A percentile compares a stretch with the other conserved stretches of the same genome.
Conservation (phyloP, 2,797 vertebrate species). For the Eulemur albifrons region DNA sequence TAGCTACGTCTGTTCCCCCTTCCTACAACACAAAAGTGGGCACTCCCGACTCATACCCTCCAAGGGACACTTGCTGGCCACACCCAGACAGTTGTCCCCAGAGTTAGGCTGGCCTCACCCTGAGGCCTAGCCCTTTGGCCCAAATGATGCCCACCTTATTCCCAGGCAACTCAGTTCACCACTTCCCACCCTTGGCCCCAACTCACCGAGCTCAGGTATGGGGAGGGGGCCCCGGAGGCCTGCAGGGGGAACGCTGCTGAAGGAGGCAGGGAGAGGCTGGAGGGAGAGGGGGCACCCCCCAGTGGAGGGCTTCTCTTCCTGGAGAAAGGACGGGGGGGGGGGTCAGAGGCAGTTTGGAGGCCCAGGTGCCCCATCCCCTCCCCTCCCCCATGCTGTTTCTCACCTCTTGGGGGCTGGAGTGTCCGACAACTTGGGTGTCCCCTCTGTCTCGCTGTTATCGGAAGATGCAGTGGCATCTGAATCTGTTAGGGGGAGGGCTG, state of each 20-base stretch:
- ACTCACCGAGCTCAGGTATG: slow-evolving; percentile 83
- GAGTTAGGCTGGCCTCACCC: background rate
- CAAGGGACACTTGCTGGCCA: slow-evolving; percentile 10
- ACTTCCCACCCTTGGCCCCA: slow-evolving; percentile 15
- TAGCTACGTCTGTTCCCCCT: slow-evolving; percentile 16
- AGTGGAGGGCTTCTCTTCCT: slow-evolving; percentile 83
- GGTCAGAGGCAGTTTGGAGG: slow-evolving; percentile 33
- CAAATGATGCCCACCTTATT: background rate
- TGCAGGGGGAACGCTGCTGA: slow-evolving; percentile 81
- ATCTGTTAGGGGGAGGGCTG: slow-evolving; percentile 81
- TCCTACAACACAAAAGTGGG: slow-evolving; percentile 11
- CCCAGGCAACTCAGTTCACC: background rate
- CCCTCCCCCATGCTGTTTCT: slow-evolving; percentile 48
- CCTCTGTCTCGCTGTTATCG: slow-evolving; percentile 93
- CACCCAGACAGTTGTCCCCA: background rate
- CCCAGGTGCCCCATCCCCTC: background rate
- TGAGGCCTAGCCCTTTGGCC: slow-evolving; percentile 10
- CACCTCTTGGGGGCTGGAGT: slow-evolving; percentile 91
- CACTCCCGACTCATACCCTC: slow-evolving; percentile 45
- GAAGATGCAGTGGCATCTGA: slow-evolving; percentile 95
- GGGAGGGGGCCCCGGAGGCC: slow-evolving; percentile 75
- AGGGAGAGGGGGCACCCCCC: slow-evolving; percentile 77
- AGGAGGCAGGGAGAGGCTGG: slow-evolving; percentile 81
- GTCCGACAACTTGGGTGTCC: slow-evolving; percentile 86
- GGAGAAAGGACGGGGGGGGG: slow-evolving; percentile 38